phyloP scores from a whole-genome alignment of 2,888 invertebrate species.

The Standfussiana lucernea region DNA sequence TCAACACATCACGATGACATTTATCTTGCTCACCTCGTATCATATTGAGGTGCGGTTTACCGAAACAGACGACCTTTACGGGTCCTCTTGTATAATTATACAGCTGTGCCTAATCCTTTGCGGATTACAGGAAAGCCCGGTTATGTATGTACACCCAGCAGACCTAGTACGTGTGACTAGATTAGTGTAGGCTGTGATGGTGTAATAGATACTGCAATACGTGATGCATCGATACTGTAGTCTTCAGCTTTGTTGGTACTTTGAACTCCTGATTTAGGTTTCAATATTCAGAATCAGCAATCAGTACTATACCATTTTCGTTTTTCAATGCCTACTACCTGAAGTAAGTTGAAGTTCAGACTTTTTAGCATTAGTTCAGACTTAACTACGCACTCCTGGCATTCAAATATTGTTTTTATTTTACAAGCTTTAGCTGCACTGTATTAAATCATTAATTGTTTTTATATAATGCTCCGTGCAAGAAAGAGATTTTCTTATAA shows the following conservation, averaged over 20 bases:
- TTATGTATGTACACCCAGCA: conserved; percentile 7
- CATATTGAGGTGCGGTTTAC: conserved; percentile 25
- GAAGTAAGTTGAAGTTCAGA: background rate
- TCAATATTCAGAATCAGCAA: background rate
- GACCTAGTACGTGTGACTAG: conserved; percentile 4
- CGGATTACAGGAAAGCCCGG: conserved; percentile 34
- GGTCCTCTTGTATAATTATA: conserved; percentile 15
- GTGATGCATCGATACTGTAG: background rate
- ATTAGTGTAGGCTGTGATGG: conserved; percentile 7
- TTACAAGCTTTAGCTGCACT: background rate
- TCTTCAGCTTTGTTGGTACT: background rate
- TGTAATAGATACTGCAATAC: background rate
- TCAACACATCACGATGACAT: conserved; percentile 21
- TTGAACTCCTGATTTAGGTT: background rate
- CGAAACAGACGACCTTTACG: conserved; percentile 23
- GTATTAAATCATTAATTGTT: background rate
- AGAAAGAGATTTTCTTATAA: background rate
- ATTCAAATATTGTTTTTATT: background rate
- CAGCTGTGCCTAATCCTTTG: conserved; percentile 25
- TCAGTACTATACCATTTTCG: background rate
- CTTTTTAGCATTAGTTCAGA: background rate
- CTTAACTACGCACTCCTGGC: background rate
- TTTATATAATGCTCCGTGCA: background rate
- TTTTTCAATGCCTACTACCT: background rate
- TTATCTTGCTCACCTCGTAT: conserved; percentile 17